Conservation (phyloP, 2,888 invertebrate genomes). For the Drosophila koepferae region DNA sequence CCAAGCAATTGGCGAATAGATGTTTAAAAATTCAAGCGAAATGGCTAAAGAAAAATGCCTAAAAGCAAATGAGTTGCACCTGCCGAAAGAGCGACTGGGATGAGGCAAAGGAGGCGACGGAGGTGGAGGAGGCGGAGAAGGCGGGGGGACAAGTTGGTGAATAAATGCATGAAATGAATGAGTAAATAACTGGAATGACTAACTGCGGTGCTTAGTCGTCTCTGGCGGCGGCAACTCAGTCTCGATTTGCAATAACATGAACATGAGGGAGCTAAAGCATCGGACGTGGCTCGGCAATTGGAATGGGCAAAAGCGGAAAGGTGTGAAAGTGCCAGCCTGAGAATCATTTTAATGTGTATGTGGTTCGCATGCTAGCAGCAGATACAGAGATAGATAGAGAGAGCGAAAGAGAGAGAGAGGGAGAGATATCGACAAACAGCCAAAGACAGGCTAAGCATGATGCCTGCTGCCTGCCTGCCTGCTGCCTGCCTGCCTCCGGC, state of each 20-base stretch:
- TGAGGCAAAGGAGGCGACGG: too few relatives aligned
- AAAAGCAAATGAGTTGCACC: slow-evolving; percentile 71
- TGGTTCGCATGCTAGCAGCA: slow-evolving; percentile 27
- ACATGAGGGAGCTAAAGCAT: slow-evolving; percentile 14
- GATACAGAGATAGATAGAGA: background rate
- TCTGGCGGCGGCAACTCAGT: slow-evolving; percentile 30
- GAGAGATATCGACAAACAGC: slow-evolving; percentile 1
- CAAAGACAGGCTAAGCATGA: background rate
- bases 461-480: slow-evolving; percentile 26
- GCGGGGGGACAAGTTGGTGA: slow-evolving; percentile 42
- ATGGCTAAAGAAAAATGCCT: slow-evolving; percentile 60
- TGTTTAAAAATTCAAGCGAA: slow-evolving; percentile 63
- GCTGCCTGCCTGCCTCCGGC: background rate
- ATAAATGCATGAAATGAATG: slow-evolving; percentile 79
- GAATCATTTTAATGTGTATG: slow-evolving; percentile 23
- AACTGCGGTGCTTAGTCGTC: slow-evolving; percentile 65
- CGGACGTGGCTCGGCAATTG: slow-evolving; percentile 5
- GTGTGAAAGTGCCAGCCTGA: slow-evolving; percentile 62
- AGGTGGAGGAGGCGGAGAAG: background rate
- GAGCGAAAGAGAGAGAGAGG: background rate
- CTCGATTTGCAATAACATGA: slow-evolving; percentile 60
- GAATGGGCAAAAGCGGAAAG: slow-evolving; percentile 53
- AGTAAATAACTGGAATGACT: slow-evolving; percentile 78
- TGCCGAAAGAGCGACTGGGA: slow-evolving; percentile 9
- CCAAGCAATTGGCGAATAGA: slow-evolving; percentile 44